Conservation (phyloP, 2,113 vertebrate genomes). For the Sylvietta virens region DNA sequence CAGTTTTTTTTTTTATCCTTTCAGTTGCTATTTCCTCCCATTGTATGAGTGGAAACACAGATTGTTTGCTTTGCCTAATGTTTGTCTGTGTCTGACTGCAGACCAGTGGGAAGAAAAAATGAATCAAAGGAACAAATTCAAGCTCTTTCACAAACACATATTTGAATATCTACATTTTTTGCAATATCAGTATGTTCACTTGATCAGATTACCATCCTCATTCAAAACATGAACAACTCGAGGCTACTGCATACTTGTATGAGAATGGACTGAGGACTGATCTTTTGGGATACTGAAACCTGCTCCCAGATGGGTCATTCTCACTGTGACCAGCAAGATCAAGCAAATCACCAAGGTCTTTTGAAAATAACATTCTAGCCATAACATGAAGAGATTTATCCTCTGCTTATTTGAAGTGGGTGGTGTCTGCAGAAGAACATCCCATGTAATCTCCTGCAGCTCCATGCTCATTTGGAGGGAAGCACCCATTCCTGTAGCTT, state of each 20-base stretch:
- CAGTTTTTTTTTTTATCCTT: not conserved
- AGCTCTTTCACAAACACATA: not conserved
- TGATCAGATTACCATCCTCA: not conserved
- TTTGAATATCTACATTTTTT: not conserved
- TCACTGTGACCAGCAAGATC: not conserved
- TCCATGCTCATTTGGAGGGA: not conserved
- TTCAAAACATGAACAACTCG: not conserved
- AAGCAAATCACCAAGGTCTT: not conserved
- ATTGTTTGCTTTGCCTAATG: slow-evolving; percentile 18
- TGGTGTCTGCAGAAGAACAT: not conserved
- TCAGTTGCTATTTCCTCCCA: slow-evolving; percentile 46
- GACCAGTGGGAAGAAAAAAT: not conserved
- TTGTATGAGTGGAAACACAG: slow-evolving; percentile 36
- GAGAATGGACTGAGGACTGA: not conserved
- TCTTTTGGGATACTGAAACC: not conserved
- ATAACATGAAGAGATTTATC: not conserved
- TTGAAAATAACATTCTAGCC: not conserved
- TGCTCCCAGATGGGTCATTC: not conserved
- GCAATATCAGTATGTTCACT: not conserved
- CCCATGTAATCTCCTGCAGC: not conserved
- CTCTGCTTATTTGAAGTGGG: not conserved
- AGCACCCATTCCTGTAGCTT: not conserved
- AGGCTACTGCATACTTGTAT: not conserved
- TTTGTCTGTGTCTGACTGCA: slow-evolving; percentile 10
- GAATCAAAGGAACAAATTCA: slow-evolving; percentile 36